These are phyloP conservation scores for Graptemys geographica DNA, from an alignment of 2,797 vertebrate genomes.

Conservation along the genomic window DNA sequence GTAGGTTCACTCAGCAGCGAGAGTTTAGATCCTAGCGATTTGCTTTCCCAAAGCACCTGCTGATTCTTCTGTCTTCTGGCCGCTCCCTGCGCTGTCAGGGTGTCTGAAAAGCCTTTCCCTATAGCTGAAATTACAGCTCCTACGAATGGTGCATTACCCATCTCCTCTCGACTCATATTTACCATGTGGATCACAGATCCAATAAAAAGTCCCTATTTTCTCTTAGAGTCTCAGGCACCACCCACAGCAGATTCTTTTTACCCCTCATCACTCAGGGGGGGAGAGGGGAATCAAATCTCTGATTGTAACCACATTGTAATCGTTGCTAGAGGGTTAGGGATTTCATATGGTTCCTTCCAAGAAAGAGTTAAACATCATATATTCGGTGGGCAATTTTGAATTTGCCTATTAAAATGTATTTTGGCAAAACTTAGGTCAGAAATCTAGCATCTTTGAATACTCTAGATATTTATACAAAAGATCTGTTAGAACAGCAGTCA, in stretches of 20 bases:
- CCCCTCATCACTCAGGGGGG: background rate
- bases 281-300: background rate
- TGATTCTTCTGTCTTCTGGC: background rate
- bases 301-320: accelerated
- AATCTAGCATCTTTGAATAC: accelerated
- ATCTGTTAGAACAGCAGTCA: accelerated
- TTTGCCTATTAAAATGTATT: background rate
- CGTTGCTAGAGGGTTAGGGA: accelerated
- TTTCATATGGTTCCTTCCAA: background rate
- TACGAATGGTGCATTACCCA: background rate
- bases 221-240: background rate
- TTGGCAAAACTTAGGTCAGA: accelerated
- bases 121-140: background rate
- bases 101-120: too few relatives aligned
- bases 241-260: background rate
- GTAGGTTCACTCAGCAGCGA: accelerated
- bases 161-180: background rate
- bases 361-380: background rate
- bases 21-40: background rate
- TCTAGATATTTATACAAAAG: background rate
- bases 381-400: accelerated
- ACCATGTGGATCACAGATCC: background rate
- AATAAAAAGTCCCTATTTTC: background rate
- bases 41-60: background rate
- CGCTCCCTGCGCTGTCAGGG: too few relatives aligned